Evolutionary conservation across 1,140 invertebrate species (phyloP), one percentile per base, ranked within the genome.

Genomic region (Harlomillsia oculata): DNA sequence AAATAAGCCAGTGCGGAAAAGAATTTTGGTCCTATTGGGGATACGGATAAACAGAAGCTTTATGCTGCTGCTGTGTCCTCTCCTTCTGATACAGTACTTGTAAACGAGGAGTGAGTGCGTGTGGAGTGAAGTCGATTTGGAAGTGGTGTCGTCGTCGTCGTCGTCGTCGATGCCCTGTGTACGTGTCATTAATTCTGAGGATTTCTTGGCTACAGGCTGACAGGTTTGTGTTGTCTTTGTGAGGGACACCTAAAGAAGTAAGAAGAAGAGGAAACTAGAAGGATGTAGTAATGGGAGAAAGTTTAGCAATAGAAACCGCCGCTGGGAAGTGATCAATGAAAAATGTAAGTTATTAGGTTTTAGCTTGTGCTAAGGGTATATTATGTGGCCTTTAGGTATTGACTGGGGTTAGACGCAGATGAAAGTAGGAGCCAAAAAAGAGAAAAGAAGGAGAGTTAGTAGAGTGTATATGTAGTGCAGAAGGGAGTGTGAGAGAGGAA

Each of bases 311-410:
- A 55, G 45, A 48, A 32, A 28, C n/a, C n/a, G n/a, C n/a, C n/a
- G n/a, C n/a, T n/a, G n/a, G 45, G 23, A 20, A 40, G 56, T 53
- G 56, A 59, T 59, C 56, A 59, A 59, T 59, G 56, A 59, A 59
- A 59, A 57, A 53, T 59, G 49, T 58, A 56, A 56, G 54, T 56
- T 56, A 56, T 56, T 56, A 56, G 54, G 54, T 56, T n/a, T 56
- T 39, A 36, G 44, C 18, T 39, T 21, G 41, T 28, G 32, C 32
- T 49, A 40, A 23, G 34, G 32, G 43, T 56, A 40, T 56, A 40
- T 55, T 45, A 55, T 34, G 43, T 45, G 18, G 20, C 25, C 23
- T n/a, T 29, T 46, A 46, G 39, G 41, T 48, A 43, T 41, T 30
- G 51, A 44, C 37, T 40, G 51, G 39, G 30, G 50, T 20, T 37